A percentile compares a stretch with the other conserved stretches of the same genome.
Conservation (phyloP, 2,113 vertebrate species). For the Caretta caretta region DNA sequence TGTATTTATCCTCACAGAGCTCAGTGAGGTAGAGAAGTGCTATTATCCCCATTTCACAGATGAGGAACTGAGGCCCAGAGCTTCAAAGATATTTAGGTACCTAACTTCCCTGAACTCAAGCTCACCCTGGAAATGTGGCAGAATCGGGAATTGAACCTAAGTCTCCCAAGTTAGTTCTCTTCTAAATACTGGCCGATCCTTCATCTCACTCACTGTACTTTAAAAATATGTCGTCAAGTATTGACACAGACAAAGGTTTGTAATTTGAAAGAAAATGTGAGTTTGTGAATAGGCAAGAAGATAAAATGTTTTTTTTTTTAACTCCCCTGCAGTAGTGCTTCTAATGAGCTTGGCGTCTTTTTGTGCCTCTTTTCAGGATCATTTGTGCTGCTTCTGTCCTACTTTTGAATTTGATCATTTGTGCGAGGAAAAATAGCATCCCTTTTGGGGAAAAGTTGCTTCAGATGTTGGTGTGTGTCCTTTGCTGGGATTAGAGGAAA, state of each 20-base stretch:
- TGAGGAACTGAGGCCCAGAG: background rate
- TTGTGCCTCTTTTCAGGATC: background rate
- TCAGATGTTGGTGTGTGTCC: background rate
- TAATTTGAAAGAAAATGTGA: background rate
- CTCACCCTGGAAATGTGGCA: background rate
- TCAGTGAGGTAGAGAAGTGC: background rate
- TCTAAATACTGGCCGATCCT: background rate
- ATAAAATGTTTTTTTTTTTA: conserved; percentile 3
- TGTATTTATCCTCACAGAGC: background rate
- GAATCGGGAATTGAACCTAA: background rate
- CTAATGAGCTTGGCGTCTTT: background rate
- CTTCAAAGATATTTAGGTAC: background rate
- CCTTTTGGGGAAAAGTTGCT: background rate
- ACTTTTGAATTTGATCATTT: background rate
- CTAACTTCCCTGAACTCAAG: background rate
- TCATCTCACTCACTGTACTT: background rate
- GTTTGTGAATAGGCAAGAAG: conserved; percentile 3
- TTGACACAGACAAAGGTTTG: background rate
- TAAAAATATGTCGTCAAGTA: background rate
- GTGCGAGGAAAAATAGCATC: background rate
- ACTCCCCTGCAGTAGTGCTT: background rate
- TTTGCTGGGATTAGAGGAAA: background rate
- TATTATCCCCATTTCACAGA: background rate
- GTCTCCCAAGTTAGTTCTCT: background rate
- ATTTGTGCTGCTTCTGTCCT: background rate